phyloP scores from a whole-genome alignment of 2,113 vertebrate genomes.

The Hippocampus barbouri region DNA sequence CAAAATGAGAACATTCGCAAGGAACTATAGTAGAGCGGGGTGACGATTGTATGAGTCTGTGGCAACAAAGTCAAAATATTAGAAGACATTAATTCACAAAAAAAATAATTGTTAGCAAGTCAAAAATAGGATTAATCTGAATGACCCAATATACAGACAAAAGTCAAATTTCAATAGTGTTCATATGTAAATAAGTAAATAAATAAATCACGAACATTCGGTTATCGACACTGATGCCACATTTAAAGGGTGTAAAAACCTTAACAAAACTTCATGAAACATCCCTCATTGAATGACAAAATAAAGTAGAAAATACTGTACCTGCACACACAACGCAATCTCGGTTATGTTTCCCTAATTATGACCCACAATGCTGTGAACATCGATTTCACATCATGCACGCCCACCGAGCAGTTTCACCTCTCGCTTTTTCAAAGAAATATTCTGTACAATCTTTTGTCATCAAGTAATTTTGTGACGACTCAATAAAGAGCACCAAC shows the following conservation, averaged over 20 bases:
- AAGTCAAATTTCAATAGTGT: background rate
- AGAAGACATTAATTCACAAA: background rate
- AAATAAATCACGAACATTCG: background rate
- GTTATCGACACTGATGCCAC: background rate
- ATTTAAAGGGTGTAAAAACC: background rate
- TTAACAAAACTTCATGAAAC: background rate
- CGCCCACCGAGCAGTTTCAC: background rate
- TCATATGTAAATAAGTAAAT: background rate
- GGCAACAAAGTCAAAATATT: background rate
- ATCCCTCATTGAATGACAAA: background rate
- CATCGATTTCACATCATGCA: constrained; percentile 9
- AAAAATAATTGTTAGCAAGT: background rate
- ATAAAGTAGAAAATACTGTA: constrained; percentile 21
- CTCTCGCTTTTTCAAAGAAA: background rate
- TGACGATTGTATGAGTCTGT: background rate
- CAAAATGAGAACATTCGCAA: too few species aligned
- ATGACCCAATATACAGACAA: background rate
- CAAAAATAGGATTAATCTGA: background rate
- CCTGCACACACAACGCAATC: constrained; percentile 16
- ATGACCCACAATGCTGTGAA: background rate
- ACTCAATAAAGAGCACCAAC: background rate
- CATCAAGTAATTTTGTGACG: background rate
- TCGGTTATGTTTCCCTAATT: background rate
- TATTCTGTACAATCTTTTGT: background rate
- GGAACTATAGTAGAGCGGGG: too few species aligned